phyloP scores from a whole-genome alignment of 2,797 vertebrate genomes.

The Channa striata region DNA sequence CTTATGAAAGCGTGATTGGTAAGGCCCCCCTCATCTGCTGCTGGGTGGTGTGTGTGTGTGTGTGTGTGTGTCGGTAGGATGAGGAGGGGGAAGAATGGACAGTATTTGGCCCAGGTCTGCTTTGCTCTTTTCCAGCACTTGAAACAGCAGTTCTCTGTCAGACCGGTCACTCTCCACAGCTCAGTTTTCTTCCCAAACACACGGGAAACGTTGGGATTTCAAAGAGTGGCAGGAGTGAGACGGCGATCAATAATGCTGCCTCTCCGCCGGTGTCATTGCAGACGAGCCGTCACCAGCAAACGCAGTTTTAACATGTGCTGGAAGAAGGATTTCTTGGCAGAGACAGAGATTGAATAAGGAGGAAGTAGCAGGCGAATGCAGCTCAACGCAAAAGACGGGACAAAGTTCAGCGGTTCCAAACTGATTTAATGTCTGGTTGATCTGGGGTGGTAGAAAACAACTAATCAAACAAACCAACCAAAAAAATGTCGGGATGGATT shows the following conservation, averaged over 20 bases:
- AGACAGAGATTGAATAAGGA: too few relatives aligned
- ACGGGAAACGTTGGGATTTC: slow-evolving; percentile 13
- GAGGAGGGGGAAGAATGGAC: slow-evolving; percentile 37
- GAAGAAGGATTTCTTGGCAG: too few relatives aligned
- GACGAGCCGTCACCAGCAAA: not conserved
- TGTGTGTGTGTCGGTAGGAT: slow-evolving; percentile 33
- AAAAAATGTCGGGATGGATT: too few relatives aligned
- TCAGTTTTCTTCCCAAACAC: slow-evolving; percentile 37
- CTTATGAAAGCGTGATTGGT: slow-evolving; percentile 77
- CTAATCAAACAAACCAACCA: too few relatives aligned
- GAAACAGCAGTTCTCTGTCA: slow-evolving; percentile 25
- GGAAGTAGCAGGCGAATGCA: not conserved
- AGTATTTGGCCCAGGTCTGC: slow-evolving; percentile 53
- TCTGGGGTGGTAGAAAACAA: too few relatives aligned
- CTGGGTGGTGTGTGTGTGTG: slow-evolving; percentile 59
- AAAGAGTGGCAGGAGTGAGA: not conserved
- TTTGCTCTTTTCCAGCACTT: slow-evolving; percentile 42
- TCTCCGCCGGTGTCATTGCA: slow-evolving; percentile 3
- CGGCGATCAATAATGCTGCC: not conserved
- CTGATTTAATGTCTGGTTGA: too few relatives aligned
- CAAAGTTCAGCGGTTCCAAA: too few relatives aligned
- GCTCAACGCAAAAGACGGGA: too few relatives aligned
- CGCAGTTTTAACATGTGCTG: slow-evolving; percentile 4
- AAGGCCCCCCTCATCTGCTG: slow-evolving; percentile 55
- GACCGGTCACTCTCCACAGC: slow-evolving; percentile 18